Evolutionary conservation across 2,888 invertebrate species (phyloP).

Genomic region (Poecilus cupreus): DNA sequence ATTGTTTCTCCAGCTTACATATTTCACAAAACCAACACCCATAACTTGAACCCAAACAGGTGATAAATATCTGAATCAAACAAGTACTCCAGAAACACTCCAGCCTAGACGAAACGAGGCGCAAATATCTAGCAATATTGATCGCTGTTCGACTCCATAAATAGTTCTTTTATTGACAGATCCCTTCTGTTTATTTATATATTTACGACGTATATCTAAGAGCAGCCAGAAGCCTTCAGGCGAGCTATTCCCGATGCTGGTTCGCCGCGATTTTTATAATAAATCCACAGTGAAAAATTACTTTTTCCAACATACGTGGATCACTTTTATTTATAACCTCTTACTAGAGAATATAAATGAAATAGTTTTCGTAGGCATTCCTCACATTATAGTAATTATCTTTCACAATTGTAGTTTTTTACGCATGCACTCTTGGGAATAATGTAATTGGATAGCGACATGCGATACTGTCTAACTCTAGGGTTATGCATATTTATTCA

Average conservation of each 20-base stretch:
- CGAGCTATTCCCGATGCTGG: not conserved
- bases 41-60: not conserved
- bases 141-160: slow-evolving; percentile 25
- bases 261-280: not conserved
- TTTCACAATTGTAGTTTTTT: not conserved
- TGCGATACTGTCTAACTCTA: not conserved
- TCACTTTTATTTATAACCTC: slow-evolving; percentile 34
- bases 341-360: not conserved
- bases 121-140: slow-evolving; percentile 50
- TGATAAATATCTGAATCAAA: slow-evolving; percentile 19
- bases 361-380: not conserved
- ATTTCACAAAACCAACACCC: slow-evolving; percentile 8
- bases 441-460: slow-evolving; percentile 23
- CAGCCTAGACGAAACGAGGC: not conserved
- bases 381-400: not conserved
- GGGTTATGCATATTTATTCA: not conserved
- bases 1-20: not conserved
- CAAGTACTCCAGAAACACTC: slow-evolving; percentile 1
- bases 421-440: not conserved
- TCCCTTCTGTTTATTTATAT: slow-evolving; percentile 40
- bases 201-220: slow-evolving; percentile 35
- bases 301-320: not conserved
- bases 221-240: not conserved
- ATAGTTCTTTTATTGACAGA: slow-evolving; percentile 54
- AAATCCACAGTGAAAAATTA: not conserved